Evolutionary conservation across 2,113 vertebrate species (phyloP), one percentile per base, ranked within the genome.

Genomic region (Mirza zaza): DNA sequence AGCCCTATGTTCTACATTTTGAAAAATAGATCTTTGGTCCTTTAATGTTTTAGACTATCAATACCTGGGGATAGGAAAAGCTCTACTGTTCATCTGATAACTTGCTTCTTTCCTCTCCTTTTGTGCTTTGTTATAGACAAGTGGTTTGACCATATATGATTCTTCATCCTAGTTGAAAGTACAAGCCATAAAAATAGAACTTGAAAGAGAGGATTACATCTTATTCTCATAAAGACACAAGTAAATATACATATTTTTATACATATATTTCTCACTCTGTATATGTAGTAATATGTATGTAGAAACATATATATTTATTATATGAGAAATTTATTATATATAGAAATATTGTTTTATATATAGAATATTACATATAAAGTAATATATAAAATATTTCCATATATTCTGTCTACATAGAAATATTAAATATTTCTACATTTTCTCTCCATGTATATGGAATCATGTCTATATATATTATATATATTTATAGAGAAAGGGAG

Each of bases 1-100:
- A 77, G 95, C 52, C 5, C 25, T 63, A 17, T 96, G 34, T 77
- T 89, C n/a, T 73, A 45, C 13, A 59, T 82, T 93, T 96, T n/a
- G 90, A 91, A 76, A 36, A 97, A 85, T 29, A 59, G 1, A 83
- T 91, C 79, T 95, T 97, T 89, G 97, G 85, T 90, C 50, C 42
- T 95, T 88, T 86, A 87, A 97, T 70, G 50, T 95, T 8, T 18
- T 17, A 63, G 39, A 20, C 13, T 13, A 88, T 91, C 85, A 48
- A 18, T 85, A 70, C 75, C 59, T 67, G 32, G 32, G 42, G 70
- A 92, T 79, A 76, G 85, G 75, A 48, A 67, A 80, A 87, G 10
- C 7, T 27, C 70, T n/a, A 36, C 13, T 84, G 8, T 57, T 90
- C 48, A 87, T 29, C n/a, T 92, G 27, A 86, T 83, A 57, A 23